Conservation (phyloP, 1,140 invertebrate genomes). For the Diachasmimorpha longicaudata region DNA sequence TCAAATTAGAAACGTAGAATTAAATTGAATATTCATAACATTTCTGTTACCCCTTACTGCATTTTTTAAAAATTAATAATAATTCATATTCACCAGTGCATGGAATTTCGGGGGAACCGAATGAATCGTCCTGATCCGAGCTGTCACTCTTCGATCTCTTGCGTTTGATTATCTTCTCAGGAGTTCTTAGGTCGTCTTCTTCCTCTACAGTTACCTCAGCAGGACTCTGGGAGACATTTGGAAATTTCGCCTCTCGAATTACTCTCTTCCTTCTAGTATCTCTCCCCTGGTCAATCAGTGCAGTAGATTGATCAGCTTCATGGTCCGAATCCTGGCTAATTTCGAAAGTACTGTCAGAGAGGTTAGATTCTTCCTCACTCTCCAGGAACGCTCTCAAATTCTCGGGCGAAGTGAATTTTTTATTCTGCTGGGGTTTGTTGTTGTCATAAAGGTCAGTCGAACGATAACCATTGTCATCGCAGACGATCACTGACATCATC, state of each 20-base stretch:
- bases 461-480: neutral
- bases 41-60: too few relatives aligned
- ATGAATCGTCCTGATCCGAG: neutral
- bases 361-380: neutral
- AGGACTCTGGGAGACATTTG: neutral
- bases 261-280: neutral
- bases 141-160: neutral
- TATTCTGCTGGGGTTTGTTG: neutral
- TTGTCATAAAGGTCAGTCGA: neutral
- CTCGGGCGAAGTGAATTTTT: neutral
- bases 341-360: neutral
- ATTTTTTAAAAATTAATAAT: neutral
- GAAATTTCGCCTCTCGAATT: neutral
- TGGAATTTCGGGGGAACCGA: neutral
- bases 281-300: neutral
- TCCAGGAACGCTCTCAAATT: neutral
- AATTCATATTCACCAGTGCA: neutral
- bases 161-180: neutral
- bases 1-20: conserved; percentile 5
- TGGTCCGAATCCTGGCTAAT: neutral
- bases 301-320: neutral
- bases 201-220: neutral
- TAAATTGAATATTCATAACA: neutral
- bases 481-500: neutral
- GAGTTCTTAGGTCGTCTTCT: neutral